Evolutionary conservation across 2,113 vertebrate genomes (phyloP), one percentile per base, ranked within the genome.

Genomic region (Elaphurus davidianus): DNA sequence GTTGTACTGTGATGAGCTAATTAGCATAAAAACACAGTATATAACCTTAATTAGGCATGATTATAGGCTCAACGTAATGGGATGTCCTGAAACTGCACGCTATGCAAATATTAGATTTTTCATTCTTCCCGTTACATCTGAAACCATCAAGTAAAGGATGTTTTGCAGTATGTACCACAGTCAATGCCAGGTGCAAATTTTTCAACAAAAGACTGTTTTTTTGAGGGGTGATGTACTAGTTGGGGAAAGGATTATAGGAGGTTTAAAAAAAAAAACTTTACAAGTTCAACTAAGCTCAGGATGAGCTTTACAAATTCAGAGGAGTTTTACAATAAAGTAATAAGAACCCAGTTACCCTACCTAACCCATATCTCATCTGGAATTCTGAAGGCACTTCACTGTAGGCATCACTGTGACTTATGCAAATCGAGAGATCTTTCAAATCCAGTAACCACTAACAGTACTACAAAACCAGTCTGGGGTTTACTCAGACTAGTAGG

Each of bases 91-190:
- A 99, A 99, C 98, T 97, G 98, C 98, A 98, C 95, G 78, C 98
- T 99, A 99, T 99, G 99, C 99, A 99, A 99, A 99, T 99, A 96
- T 96, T 93, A 98, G 98, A 97, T 91, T 98, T 98, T 98, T 99
- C 98, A 98, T 98, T 99, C 98, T 99, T 98, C 98, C 98, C 98
- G 71, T 98, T 98, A 99, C 98, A 98, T 98, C 97, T 98, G 98
- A 98, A 99, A 97, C 91, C 97, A 98, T 98, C 96, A 97, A 98
- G 92, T 90, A 98, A 98, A 97, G 98, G 98, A 98, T 98, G 98
- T 98, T 98, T 98, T 98, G 98, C 97, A 98, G 93, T 64, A 59
- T 43, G 79, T 96, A 95, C 96, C 76, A 83, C 76, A 97, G 87
- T 97, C 28, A 89, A 96, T 94, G 95, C 91, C 97, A 98, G 97